Conservation (phyloP, 2,888 invertebrate species). For the Lycophotia porphyrea region DNA sequence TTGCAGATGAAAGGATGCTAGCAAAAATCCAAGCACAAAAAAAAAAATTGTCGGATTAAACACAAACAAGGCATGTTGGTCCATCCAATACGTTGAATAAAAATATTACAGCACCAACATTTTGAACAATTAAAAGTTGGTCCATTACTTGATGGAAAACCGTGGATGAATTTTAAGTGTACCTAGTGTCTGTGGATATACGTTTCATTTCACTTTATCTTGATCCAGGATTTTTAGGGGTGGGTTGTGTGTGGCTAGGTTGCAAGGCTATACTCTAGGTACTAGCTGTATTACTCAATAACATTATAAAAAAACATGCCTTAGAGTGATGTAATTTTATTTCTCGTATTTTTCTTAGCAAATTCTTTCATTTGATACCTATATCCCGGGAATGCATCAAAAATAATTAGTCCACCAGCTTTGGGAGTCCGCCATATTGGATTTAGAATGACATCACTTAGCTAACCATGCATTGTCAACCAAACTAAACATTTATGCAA, state of each 20-base stretch:
- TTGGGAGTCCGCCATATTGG: too few species aligned
- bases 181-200: background rate
- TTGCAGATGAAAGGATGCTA: constrained; percentile 17
- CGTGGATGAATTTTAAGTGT: background rate
- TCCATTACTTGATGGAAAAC: constrained; percentile 41
- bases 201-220: background rate
- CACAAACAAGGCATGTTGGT: constrained; percentile 42
- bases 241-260: background rate
- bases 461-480: too few species aligned
- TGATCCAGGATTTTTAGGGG: background rate
- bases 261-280: background rate
- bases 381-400: too few species aligned
- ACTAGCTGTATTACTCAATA: background rate
- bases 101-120: constrained; percentile 25
- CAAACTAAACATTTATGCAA: too few species aligned
- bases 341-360: too few species aligned
- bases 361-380: background rate
- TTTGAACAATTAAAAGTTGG: constrained; percentile 20
- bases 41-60: constrained; percentile 57
- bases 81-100: constrained; percentile 10
- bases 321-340: too few species aligned
- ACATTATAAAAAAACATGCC: too few species aligned
- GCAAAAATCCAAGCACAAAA: constrained; percentile 31
- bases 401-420: too few species aligned
- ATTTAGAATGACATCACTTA: background rate